Base-by-base conservation (phyloP, 2,797 vertebrate species). In the Myotis findleyi region DNA sequence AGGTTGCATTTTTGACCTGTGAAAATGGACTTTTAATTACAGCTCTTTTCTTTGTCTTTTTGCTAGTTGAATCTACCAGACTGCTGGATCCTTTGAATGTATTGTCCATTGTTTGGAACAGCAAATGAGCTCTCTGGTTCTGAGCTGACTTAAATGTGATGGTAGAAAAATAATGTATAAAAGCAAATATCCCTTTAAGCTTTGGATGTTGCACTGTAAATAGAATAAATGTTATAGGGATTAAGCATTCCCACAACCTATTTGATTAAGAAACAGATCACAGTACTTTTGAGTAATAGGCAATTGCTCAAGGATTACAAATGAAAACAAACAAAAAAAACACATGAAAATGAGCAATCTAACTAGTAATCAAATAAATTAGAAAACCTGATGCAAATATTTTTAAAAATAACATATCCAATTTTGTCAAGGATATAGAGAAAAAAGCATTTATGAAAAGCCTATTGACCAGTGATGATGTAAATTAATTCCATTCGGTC, bases 1-100 rank as follows among this genome's bases (percentile, higher is more conserved):
- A 96, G 91, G 72, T 82, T 77, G 90, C 68, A 91, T 85, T 95
- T 97, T 92, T 95, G 94, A 94, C 87, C 91, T 44, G 1, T 55
- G 75, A 87, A 89, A 91, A 96, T n/a, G 81, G 47, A 49, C 79
- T 94, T 96, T 95, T 92, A 86, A 87, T 95, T 93, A 84, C 8
- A 82, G 77, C 38, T 93, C 72, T 66, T 87, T 91, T 90, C 30
- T 69, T 55, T 79, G 20, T 64, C 30, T 91, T 80, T 95, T 80
- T 87, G 25, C 16, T 81, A 30, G 92, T 95, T 86, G 57, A 81
- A 41, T 93, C 80, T 38, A 44, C 66, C 59, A 71, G 82, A 66
- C 73, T 84, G 44, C 41, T 83, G 27, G 38, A 66, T 81, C 76
- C 68, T 96, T 94, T 91, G 89, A 95, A 87, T 27, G 10, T 18